Base-by-base conservation (phyloP, 2,797 vertebrate species). In the Forpus xanthops region DNA sequence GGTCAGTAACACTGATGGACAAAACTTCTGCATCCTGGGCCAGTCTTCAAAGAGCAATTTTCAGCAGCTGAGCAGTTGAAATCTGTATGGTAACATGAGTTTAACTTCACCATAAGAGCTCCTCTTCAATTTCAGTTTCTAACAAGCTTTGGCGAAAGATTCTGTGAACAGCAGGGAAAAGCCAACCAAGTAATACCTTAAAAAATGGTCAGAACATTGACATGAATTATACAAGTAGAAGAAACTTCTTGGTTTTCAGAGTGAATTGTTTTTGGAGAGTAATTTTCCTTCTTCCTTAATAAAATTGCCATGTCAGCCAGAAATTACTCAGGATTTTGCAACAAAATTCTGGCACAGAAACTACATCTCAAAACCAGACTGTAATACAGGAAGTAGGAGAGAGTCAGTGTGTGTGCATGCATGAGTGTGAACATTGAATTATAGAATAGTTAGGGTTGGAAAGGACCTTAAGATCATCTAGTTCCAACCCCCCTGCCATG, bases 381-480 rank as follows among this genome's bases (percentile, higher is more conserved):
- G 27, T 17, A 78, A 53, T 1, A 1, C 35, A 44, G 41, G 23
- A 18, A 80, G 50, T 2, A 47, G 27, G 39, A 25, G 31, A 31
- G 12, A 15, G 58, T 12, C 4, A 3, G 31, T 37, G n/a, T 2
- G 0, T 11, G 16, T 25, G 8, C 15, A 6, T 2, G 6, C 4
- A 62, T 9, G 39, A 71, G 7, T 12, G 25, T 58, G 55, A 33
- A 35, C 52, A 55, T 4, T n/a, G 52, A 21, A n/a, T 55, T 31
- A 55, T n/a, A 55, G 52, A 55, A 55, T n/a, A 20, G 12, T 55
- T n/a, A 31, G 8, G 52, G 12, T 21, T n/a, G 19, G 19, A 55
- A 55, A 55, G 31, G 52, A 4, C 52, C 52, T 55, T 21, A 55
- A 55, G 2, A 55, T 55, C 31, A n/a, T 6, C 30, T 1, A n/a